Percentiles rank a stretch among this genome's conserved stretches.
Evolutionary conservation across 2,888 invertebrate species (phyloP).

Genomic region (Xylota sylvarum): DNA sequence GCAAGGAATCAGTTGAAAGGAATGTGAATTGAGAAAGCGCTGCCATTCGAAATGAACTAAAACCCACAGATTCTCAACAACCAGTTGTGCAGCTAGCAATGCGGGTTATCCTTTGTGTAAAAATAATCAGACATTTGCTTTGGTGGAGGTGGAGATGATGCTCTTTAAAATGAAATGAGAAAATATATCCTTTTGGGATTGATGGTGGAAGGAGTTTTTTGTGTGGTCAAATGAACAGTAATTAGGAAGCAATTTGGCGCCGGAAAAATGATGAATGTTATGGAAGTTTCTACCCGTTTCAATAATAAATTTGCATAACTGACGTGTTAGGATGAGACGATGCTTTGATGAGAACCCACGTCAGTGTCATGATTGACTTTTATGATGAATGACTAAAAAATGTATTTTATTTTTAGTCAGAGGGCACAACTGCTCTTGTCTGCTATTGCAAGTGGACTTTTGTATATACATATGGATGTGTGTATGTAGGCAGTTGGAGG

Average conservation of each 20-base stretch:
- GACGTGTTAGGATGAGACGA: background rate
- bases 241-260: constrained; percentile 11
- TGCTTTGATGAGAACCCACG: constrained; percentile 8
- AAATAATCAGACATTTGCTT: constrained; percentile 20
- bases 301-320: background rate
- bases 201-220: background rate
- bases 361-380: constrained; percentile 17
- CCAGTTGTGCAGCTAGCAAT: background rate
- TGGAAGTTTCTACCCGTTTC: background rate
- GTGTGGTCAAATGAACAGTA: constrained; percentile 12
- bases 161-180: background rate
- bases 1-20: constrained; percentile 8
- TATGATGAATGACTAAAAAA: constrained; percentile 5
- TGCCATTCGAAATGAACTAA: background rate
- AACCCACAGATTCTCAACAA: background rate
- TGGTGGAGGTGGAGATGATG: too few species aligned
- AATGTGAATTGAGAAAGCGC: constrained; percentile 25
- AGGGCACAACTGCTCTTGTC: background rate
- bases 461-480: too few species aligned
- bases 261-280: background rate
- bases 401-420: background rate
- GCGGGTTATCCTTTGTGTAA: constrained; percentile 15
- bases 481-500: too few species aligned
- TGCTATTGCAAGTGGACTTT: background rate
- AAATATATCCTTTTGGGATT: background rate